A percentile compares a stretch with the other conserved stretches of the same genome.
Evolutionary conservation across 1,140 invertebrate species (phyloP).

Genomic region (Phortica variegata): DNA sequence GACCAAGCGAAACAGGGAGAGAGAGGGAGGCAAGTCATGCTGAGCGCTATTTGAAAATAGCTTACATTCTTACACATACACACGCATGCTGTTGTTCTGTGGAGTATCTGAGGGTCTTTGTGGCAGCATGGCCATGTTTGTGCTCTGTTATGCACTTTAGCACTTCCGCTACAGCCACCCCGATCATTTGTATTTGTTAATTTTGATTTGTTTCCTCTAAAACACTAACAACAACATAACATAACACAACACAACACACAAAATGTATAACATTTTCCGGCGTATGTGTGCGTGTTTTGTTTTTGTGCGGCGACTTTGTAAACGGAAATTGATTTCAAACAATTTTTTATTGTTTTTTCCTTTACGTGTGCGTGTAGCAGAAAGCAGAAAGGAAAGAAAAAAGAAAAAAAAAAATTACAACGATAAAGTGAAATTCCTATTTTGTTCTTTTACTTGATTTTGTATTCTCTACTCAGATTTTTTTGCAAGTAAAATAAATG

Average conservation of each 20-base stretch:
- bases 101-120: too few species aligned
- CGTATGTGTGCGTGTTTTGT: too few species aligned
- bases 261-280: too few species aligned
- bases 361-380: not conserved
- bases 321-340: slow-evolving; percentile 42
- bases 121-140: not conserved
- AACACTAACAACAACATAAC: not conserved
- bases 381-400: too few species aligned
- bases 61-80: too few species aligned
- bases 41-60: slow-evolving; percentile 5
- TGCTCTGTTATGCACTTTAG: not conserved
- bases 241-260: not conserved
- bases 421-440: slow-evolving; percentile 13
- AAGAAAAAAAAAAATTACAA: too few species aligned
- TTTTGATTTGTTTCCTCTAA: slow-evolving; percentile 48
- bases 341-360: slow-evolving; percentile 12
- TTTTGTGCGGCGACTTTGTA: not conserved
- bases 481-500: slow-evolving; percentile 22
- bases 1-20: too few species aligned
- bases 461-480: too few species aligned
- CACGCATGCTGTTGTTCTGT: too few species aligned
- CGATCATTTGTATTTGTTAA: slow-evolving; percentile 34
- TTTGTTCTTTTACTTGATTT: slow-evolving; percentile 21
- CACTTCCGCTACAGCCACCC: not conserved
- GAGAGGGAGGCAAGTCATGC: too few species aligned